Evolutionary conservation across 2,888 invertebrate species (phyloP).

Genomic region (Anoncus sp.): DNA sequence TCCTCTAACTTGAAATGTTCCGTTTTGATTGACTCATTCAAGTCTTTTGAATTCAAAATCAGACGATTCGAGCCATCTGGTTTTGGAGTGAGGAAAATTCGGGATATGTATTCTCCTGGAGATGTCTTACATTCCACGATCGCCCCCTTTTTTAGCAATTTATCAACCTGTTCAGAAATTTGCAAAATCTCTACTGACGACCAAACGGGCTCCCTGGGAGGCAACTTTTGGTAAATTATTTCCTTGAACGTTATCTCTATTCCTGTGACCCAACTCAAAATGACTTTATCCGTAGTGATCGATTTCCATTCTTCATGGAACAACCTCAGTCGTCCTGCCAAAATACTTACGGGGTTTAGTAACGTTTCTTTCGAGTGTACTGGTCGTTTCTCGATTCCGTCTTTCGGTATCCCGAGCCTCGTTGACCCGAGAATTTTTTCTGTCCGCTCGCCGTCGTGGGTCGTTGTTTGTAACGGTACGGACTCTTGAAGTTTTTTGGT

Average conservation of each 20-base stretch:
- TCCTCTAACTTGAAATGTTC: slow-evolving; percentile 54
- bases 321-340: slow-evolving; percentile 31
- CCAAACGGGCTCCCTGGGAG: neutral
- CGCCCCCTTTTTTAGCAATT: slow-evolving; percentile 15
- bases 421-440: neutral
- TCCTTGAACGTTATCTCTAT: slow-evolving; percentile 22
- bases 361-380: neutral
- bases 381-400: neutral
- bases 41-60: slow-evolving; percentile 38
- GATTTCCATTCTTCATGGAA: slow-evolving; percentile 31
- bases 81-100: neutral
- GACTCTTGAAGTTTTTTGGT: neutral
- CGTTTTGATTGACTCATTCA: slow-evolving; percentile 34
- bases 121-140: slow-evolving; percentile 5
- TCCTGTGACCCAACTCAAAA: slow-evolving; percentile 35
- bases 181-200: neutral
- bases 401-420: neutral
- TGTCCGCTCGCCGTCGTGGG: slow-evolving; percentile 18
- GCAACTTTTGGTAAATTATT: neutral
- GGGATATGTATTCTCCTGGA: neutral
- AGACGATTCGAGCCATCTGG: slow-evolving; percentile 19
- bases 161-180: neutral
- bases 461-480: slow-evolving; percentile 18
- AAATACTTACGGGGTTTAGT: slow-evolving; percentile 17
- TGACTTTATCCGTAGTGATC: slow-evolving; percentile 22